Evolutionary conservation across 1,140 invertebrate species (phyloP), one percentile per base, ranked within the genome.

Genomic region (Scaptomyza montana): DNA sequence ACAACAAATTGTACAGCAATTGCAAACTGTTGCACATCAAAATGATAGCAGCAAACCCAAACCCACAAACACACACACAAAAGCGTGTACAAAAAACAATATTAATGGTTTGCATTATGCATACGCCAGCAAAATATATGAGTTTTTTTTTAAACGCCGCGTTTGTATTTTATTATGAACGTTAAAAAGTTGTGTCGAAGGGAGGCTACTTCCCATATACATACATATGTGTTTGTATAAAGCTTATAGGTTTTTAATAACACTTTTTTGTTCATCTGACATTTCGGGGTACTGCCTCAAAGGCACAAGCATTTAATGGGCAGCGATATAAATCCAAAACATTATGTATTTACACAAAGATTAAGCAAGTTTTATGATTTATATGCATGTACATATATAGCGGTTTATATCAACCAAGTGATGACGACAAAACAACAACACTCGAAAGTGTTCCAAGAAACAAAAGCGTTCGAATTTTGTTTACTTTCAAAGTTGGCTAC

Each of bases 191-290:
- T 77, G 65, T 55, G 33, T 56, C 45, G 47, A 12, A 46, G 3
- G n/a, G 12, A 30, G 6, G 28, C 41, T 46, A 55, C 68, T 3
- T 25, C 2, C 21, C 7, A 33, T 7, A 33, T 7, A 7, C 3
- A 33, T 33, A 7, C 30, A 33, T 33, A 6, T 33, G 30, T 33
- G 70, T 68, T 19, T 53, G 53, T 72, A 78, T 86, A 53, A 61
- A 77, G 59, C 78, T 80, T 86, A 78, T 81, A 72, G 60, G 78
- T 84, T 80, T 86, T 85, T 85, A 85, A 87, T 78, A 85, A 85
- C 74, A 87, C 81, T 87, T 85, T 36, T 86, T 86, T 74, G 85
- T 78, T 59, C 36, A 50, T 39, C 47, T 65, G 36, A 36, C 43
- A 33, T 39, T 39, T 39, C 45, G 13, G 45, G 10, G 46, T 30